Conservation (phyloP, 1,140 invertebrate genomes). For the Hypothenemus hampei region DNA sequence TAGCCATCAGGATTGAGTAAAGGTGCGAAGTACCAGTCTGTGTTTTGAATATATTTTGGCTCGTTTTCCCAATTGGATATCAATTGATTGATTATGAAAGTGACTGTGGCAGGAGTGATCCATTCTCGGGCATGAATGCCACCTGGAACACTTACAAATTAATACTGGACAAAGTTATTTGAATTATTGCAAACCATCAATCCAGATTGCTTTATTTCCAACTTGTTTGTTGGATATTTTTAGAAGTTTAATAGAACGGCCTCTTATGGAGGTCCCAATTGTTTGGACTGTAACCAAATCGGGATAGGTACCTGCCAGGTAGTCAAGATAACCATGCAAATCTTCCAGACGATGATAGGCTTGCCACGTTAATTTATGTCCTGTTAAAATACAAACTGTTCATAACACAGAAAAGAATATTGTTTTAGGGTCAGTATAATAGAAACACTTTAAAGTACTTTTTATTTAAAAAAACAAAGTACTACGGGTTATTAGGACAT, state of each 20-base stretch:
- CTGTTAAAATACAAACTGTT: too few relatives aligned
- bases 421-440: too few relatives aligned
- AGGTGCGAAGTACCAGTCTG: conserved; percentile 81
- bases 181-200: conserved; percentile 46
- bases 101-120: conserved; percentile 82
- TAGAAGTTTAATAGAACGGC: conserved; percentile 64
- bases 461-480: too few relatives aligned
- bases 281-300: conserved; percentile 60
- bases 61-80: conserved; percentile 66
- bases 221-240: conserved; percentile 62
- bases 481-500: too few relatives aligned
- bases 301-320: conserved; percentile 67
- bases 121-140: conserved; percentile 90
- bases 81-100: conserved; percentile 76
- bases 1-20: conserved; percentile 86
- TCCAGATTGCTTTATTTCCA: conserved; percentile 58
- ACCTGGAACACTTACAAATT: conserved; percentile 31
- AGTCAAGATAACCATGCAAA: conserved; percentile 69
- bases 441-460: too few relatives aligned
- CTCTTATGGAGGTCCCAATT: conserved; percentile 73
- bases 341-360: conserved; percentile 70
- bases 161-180: background rate
- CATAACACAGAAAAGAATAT: too few relatives aligned
- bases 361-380: conserved; percentile 76
- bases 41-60: conserved; percentile 62